These are phyloP conservation scores for Acleris holmiana DNA, from an alignment of 2,888 invertebrate genomes.

Conservation along the genomic window DNA sequence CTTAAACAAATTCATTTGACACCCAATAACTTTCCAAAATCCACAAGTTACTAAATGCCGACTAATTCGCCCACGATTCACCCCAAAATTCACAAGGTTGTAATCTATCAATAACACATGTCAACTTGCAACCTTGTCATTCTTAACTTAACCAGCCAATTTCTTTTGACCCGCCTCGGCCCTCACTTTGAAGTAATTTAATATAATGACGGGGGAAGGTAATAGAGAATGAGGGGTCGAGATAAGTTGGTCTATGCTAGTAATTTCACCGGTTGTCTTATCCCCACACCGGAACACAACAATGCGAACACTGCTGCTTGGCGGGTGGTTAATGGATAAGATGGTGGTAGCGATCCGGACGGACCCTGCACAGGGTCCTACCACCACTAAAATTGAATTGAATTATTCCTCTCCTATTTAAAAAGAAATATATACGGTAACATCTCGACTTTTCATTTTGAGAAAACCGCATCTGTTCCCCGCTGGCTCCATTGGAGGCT, in stretches of 20 bases:
- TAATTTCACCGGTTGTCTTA: too few species aligned
- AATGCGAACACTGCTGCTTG: too few species aligned
- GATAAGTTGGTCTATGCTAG: constrained; percentile 55
- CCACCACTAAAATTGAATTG: too few species aligned
- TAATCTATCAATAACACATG: constrained; percentile 61
- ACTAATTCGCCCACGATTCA: constrained; percentile 54
- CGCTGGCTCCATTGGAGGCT: too few species aligned
- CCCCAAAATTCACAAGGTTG: constrained; percentile 54
- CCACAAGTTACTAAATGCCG: constrained; percentile 30
- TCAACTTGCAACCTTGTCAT: constrained; percentile 59
- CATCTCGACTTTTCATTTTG: too few species aligned
- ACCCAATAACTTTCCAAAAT: constrained; percentile 30
- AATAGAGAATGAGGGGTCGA: constrained; percentile 52
- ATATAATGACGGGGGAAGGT: constrained; percentile 39
- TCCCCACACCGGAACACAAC: too few species aligned
- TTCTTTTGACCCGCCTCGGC: constrained; percentile 47
- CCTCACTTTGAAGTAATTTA: constrained; percentile 39
- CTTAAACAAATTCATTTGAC: constrained; percentile 17
- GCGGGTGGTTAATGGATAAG: too few species aligned
- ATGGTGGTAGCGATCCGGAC: too few species aligned
- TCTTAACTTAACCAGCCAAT: constrained; percentile 48
- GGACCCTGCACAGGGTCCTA: too few species aligned
- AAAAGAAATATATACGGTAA: too few species aligned
- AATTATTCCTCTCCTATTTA: too few species aligned
- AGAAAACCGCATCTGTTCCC: too few species aligned